Evolutionary conservation across 2,888 invertebrate species (phyloP).

Genomic region (Tiphia femorata): DNA sequence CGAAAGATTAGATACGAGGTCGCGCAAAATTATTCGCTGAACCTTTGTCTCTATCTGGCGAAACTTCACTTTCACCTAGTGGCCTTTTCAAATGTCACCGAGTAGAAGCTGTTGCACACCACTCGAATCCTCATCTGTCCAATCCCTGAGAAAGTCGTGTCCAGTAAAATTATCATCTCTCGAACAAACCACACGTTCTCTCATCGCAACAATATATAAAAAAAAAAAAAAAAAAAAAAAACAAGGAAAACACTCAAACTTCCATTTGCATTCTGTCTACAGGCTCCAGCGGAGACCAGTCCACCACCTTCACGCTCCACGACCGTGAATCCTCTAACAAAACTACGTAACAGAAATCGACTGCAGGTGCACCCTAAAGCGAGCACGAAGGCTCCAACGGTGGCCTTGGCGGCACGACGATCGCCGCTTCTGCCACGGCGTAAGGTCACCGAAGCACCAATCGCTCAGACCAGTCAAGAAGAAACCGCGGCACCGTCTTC

Average conservation of each 20-base stretch:
- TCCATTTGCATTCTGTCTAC: too few relatives aligned
- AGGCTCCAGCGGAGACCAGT: slow-evolving; percentile 64
- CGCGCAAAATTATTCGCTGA: slow-evolving; percentile 33
- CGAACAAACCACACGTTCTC: too few relatives aligned
- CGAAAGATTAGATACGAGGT: slow-evolving; percentile 45
- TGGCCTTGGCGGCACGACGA: slow-evolving; percentile 55
- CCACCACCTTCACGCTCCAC: slow-evolving; percentile 53
- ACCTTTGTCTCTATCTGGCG: slow-evolving; percentile 31
- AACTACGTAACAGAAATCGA: slow-evolving; percentile 67
- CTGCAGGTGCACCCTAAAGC: slow-evolving; percentile 66
- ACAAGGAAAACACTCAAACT: not conserved
- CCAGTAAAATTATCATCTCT: too few relatives aligned
- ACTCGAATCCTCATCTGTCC: too few relatives aligned
- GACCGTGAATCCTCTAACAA: slow-evolving; percentile 65
- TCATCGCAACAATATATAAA: too few relatives aligned
- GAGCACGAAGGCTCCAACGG: slow-evolving; percentile 52
- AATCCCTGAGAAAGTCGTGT: too few relatives aligned
- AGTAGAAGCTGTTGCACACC: slow-evolving; percentile 10
- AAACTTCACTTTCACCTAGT: slow-evolving; percentile 59
- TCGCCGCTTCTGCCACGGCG: slow-evolving; percentile 62
- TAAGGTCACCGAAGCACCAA: slow-evolving; percentile 60
- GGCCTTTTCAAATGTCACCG: slow-evolving; percentile 64
- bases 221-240: slow-evolving; percentile 1
- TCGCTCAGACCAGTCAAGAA: slow-evolving; percentile 47
- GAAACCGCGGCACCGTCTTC: slow-evolving; percentile 33